phyloP scores from a whole-genome alignment of 2,113 vertebrate species.

The Perca schrenkii region DNA sequence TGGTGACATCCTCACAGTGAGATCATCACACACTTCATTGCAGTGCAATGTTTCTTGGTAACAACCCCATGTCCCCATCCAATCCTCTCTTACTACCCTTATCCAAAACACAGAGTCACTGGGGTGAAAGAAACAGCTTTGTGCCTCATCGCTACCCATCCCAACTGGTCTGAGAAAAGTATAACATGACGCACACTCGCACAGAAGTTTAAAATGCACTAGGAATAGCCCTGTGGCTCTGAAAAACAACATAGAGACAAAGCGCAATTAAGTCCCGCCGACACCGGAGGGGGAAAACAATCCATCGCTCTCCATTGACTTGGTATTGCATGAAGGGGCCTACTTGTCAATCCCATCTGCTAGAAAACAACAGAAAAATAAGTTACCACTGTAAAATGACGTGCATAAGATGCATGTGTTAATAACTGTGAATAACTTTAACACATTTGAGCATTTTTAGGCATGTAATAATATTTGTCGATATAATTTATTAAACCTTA shows the following conservation, averaged over 20 bases:
- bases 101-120: background rate
- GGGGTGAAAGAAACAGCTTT: slow-evolving; percentile 11
- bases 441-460: background rate
- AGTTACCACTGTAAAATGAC: background rate
- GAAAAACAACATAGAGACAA: too few species aligned
- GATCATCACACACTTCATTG: background rate
- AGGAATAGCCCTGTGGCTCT: too few species aligned
- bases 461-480: background rate
- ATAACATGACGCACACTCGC: background rate
- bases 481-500: background rate
- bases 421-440: background rate
- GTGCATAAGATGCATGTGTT: background rate
- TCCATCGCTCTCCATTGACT: too few species aligned
- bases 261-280: too few species aligned
- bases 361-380: too few species aligned
- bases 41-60: background rate
- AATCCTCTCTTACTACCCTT: background rate
- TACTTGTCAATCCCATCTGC: too few species aligned
- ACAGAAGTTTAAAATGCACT: too few species aligned
- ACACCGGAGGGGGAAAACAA: too few species aligned
- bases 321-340: too few species aligned
- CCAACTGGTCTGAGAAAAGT: background rate
- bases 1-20: background rate
- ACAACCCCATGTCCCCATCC: background rate
- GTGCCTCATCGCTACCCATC: background rate